Base-by-base conservation (phyloP, 1,140 invertebrate species). In the Penaeus chinensis region DNA sequence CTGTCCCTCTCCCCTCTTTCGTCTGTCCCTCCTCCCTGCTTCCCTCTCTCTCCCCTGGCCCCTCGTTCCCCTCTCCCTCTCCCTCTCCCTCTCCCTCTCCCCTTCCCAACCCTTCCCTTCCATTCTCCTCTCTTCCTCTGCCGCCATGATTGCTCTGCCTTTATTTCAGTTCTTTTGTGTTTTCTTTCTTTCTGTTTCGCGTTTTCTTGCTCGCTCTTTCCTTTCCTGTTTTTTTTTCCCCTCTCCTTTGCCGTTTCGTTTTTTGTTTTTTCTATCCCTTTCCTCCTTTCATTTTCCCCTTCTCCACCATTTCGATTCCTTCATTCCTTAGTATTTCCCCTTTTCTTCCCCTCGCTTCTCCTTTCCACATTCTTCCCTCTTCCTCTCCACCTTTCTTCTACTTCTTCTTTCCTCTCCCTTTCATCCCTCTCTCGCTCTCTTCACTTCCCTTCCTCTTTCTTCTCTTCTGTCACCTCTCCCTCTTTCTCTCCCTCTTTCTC, bases 171-270 rank as follows among this genome's bases (percentile, higher is more conserved):
- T 71, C 66, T 71, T 32, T 71, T 19, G n/a, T 16, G n/a, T 32
- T 71, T 32, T 71, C 66, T 71, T 32, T 71, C 66, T 71, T 18
- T 71, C 66, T 71, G n/a, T 71, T 32, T 71, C 66, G 11, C 66
- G 11, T 32, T 71, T 32, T 71, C 66, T 71, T 32, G 18, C 66
- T 71, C 66, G n/a, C 66, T 71, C 66, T 71, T 32, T 22, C 66
- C 32, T 19, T 71, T 32, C 18, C 20, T 18, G n/a, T 71, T 32
- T 71, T 32, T 71, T 32, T 71, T 32, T 71, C 20, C 1, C 16
- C 66, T 71, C 20, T 71, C 16, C 66, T 19, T 32, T 22, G 10
- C 32, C 66, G 10, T 2, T 71, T 54, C 11, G 20, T n/a, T 47
- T 54, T 47, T 37, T n/a, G 2, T 32, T 78, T 60, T 19, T 13